Evolutionary conservation across 2,888 invertebrate species (phyloP).

Genomic region (Shargacucullia verbasci): DNA sequence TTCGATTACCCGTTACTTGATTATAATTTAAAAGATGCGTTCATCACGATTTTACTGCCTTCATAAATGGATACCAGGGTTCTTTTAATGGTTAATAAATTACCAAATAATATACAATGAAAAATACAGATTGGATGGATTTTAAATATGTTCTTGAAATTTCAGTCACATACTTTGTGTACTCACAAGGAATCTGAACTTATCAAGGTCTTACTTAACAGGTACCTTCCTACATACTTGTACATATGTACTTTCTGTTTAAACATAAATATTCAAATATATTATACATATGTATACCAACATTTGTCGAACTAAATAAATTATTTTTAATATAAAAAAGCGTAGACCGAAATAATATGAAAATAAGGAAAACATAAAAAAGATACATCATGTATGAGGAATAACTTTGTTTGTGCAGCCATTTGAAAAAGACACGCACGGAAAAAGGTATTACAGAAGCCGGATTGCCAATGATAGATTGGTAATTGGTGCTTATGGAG

Average conservation of each 20-base stretch:
- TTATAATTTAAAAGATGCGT: conserved; percentile 59
- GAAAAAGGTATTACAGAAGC: conserved; percentile 18
- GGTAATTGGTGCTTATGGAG: conserved; percentile 12
- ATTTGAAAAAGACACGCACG: not conserved
- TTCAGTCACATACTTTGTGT: too few species aligned
- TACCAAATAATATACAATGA: too few species aligned
- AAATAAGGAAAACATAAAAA: not conserved
- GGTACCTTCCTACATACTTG: too few species aligned
- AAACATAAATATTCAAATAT: too few species aligned
- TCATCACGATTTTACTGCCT: conserved; percentile 51
- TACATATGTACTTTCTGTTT: too few species aligned
- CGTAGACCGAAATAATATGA: not conserved
- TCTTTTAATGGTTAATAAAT: conserved; percentile 27
- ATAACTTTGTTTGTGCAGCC: conserved; percentile 1
- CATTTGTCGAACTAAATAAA: too few species aligned
- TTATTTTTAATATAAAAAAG: too few species aligned
- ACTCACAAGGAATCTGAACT: too few species aligned
- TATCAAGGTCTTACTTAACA: too few species aligned
- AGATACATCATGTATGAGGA: not conserved
- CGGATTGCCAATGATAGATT: conserved; percentile 8
- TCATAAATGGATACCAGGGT: conserved; percentile 18
- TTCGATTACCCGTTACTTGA: conserved; percentile 57
- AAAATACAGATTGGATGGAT: too few species aligned
- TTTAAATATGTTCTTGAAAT: too few species aligned
- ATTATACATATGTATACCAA: too few species aligned